Percentiles rank a stretch among this genome's conserved stretches.
phyloP scores from a whole-genome alignment of 2,797 vertebrate genomes.

The Betta splendens region DNA sequence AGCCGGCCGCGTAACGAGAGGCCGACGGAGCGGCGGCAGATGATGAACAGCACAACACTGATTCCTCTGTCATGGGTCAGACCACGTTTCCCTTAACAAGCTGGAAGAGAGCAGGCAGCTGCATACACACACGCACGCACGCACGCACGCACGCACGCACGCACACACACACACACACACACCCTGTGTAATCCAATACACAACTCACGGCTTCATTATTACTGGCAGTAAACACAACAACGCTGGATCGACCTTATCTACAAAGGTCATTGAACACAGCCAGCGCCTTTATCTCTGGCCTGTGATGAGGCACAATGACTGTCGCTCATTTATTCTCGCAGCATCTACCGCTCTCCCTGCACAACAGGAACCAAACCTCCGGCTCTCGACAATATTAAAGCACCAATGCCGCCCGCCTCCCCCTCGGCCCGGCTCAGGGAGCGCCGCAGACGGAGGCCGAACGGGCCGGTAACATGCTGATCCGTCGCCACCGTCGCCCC shows the following conservation, averaged over 20 bases:
- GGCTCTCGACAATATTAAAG: slow-evolving; percentile 30
- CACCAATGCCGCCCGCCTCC: slow-evolving; percentile 11
- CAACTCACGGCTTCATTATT: slow-evolving; percentile 1
- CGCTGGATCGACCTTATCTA: slow-evolving; percentile 22
- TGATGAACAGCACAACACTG: slow-evolving; percentile 45
- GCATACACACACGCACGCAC: no score
- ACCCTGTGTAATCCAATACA: background rate
- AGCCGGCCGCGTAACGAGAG: slow-evolving; percentile 65
- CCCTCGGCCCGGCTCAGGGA: slow-evolving; percentile 20
- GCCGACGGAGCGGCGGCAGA: slow-evolving; percentile 40
- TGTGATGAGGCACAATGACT: slow-evolving; percentile 52
- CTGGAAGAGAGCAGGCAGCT: background rate
- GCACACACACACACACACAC: background rate
- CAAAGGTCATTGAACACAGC: slow-evolving; percentile 55
- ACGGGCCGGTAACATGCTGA: slow-evolving; percentile 42
- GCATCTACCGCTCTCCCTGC: background rate
- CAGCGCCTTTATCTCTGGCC: slow-evolving; percentile 60
- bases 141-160: background rate
- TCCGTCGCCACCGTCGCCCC: slow-evolving; percentile 32
- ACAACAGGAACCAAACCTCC: slow-evolving; percentile 24
- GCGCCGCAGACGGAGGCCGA: slow-evolving; percentile 35
- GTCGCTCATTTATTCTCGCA: slow-evolving; percentile 10
- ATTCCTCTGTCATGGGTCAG: slow-evolving; percentile 46
- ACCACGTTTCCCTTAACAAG: slow-evolving; percentile 29
- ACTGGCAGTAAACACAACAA: slow-evolving; percentile 11